phyloP scores from a whole-genome alignment of 2,888 invertebrate genomes.

The Neoaliturus tenellus region DNA sequence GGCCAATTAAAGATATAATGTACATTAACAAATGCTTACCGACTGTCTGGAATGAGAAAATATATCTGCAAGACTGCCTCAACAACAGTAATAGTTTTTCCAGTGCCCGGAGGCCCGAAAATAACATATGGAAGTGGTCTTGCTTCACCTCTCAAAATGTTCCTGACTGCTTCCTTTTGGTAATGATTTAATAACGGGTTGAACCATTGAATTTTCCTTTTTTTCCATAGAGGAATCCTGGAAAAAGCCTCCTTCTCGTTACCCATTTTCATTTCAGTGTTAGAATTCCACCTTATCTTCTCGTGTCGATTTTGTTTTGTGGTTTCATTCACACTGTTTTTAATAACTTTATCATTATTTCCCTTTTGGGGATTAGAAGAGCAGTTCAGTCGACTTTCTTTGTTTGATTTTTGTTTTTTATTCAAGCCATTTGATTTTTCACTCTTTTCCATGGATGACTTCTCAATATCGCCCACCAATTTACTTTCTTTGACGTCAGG shows the following conservation, averaged over 20 bases:
- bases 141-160: slow-evolving; percentile 86
- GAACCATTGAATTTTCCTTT: slow-evolving; percentile 77
- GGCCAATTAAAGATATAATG: too few relatives aligned
- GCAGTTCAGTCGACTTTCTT: neutral
- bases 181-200: slow-evolving; percentile 83
- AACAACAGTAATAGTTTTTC: slow-evolving; percentile 90
- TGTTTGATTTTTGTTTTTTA: neutral
- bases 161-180: slow-evolving; percentile 87
- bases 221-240: slow-evolving; percentile 28
- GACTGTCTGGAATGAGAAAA: slow-evolving; percentile 79
- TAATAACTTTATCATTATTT: neutral
- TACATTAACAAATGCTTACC: too few relatives aligned
- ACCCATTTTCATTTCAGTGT: slow-evolving; percentile 54
- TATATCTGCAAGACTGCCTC: slow-evolving; percentile 91
- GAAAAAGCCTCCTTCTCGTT: slow-evolving; percentile 29
- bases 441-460: neutral
- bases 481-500: neutral
- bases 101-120: slow-evolving; percentile 93
- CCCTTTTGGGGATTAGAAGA: neutral
- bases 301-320: slow-evolving; percentile 5
- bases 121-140: slow-evolving; percentile 88
- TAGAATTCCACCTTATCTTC: slow-evolving; percentile 48
- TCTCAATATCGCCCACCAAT: neutral
- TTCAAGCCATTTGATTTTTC: neutral
- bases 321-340: neutral